Conservation (phyloP, 1,140 invertebrate genomes). For the Pemphigus obesinymphae region DNA sequence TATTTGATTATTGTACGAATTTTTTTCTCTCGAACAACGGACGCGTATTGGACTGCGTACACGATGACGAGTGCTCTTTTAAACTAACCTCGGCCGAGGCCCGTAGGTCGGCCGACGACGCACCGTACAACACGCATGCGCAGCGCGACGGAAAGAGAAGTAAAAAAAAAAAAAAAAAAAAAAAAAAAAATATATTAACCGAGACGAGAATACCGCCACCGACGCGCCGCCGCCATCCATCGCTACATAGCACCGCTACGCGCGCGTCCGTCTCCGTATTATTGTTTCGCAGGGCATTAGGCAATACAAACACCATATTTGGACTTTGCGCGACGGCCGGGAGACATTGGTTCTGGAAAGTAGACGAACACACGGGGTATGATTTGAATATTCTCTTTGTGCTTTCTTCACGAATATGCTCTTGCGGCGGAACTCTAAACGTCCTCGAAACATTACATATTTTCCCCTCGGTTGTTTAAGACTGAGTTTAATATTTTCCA, state of each 20-base stretch:
- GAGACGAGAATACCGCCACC: neutral
- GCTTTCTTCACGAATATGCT: no score
- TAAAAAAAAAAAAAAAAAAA: neutral
- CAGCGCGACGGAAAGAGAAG: neutral
- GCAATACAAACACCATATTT: conserved; percentile 28
- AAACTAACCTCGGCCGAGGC: conserved; percentile 38
- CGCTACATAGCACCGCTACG: neutral
- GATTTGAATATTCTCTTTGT: no score
- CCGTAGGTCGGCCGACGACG: conserved; percentile 33
- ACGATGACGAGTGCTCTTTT: conserved; percentile 41
- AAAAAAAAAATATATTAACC: no score
- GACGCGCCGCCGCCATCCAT: neutral
- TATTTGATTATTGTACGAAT: neutral
- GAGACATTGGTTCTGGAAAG: neutral
- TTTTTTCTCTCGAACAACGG: conserved; percentile 25
- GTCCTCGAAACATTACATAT: no score
- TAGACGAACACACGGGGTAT: no score
- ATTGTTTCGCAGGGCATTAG: conserved; percentile 6
- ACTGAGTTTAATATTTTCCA: no score
- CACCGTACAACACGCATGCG: neutral
- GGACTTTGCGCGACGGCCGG: neutral
- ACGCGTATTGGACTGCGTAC: conserved; percentile 39
- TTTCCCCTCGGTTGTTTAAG: no score
- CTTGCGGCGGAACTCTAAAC: no score
- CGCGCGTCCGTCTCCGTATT: neutral